Conservation (phyloP, 1,140 invertebrate genomes). For the Papilio polytes region DNA sequence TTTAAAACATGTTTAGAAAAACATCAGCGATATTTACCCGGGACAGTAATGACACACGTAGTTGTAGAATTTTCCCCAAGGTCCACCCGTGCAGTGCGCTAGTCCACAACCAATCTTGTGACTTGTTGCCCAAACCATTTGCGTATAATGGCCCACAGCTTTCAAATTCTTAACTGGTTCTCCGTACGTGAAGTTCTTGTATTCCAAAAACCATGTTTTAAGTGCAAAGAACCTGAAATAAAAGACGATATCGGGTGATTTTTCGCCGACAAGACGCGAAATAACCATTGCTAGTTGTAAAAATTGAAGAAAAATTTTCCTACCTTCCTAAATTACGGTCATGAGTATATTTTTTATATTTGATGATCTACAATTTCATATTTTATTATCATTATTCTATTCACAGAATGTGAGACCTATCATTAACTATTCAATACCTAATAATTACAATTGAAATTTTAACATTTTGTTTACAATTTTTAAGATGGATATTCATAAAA, state of each 20-base stretch:
- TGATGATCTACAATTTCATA: not conserved
- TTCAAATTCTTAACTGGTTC: conserved; percentile 85
- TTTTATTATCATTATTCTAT: not conserved
- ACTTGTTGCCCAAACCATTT: conserved; percentile 92
- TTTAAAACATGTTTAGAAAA: not conserved
- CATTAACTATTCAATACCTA: not conserved
- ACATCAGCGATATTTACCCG: conserved; percentile 84
- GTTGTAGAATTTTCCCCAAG: conserved; percentile 88
- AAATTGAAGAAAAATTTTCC: not conserved
- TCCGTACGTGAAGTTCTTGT: conserved; percentile 90
- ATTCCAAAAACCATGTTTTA: conserved; percentile 91
- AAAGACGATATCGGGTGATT: not conserved
- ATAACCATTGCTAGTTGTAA: not conserved
- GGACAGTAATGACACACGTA: conserved; percentile 96
- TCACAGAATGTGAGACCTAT: not conserved
- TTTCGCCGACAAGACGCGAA: not conserved
- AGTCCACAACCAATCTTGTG: conserved; percentile 92
- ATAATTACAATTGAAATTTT: conserved; percentile 4
- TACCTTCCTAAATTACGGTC: not conserved
- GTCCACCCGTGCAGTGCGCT: conserved; percentile 86
- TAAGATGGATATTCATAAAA: not conserved
- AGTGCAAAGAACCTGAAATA: conserved; percentile 90
- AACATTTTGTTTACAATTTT: not conserved
- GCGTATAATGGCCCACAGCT: conserved; percentile 91
- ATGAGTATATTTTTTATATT: not conserved